Percentiles rank a stretch among this genome's conserved stretches.
These are phyloP conservation scores for Patiria miniata DNA, from an alignment of 35 echinoderm and acorn worm species.

Conservation along the genomic window DNA sequence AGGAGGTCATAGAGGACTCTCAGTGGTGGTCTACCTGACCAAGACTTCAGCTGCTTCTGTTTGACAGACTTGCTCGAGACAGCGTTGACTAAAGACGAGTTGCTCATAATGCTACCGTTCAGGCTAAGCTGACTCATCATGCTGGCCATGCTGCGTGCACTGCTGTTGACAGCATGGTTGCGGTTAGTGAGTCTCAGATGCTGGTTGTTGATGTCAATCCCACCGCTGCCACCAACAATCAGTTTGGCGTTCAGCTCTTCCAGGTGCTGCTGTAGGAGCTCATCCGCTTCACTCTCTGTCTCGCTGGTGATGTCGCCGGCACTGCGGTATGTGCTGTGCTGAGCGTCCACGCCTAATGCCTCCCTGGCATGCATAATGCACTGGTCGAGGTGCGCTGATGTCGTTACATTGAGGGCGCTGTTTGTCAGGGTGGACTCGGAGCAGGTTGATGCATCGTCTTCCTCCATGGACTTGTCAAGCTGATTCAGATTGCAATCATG, in stretches of 20 bases:
- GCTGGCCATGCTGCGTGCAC: constrained; percentile 71
- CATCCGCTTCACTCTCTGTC: constrained; percentile 95
- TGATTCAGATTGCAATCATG: constrained; percentile 85
- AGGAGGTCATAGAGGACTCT: constrained; percentile 93
- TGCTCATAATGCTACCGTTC: constrained; percentile 72
- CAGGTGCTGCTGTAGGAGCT: constrained; percentile 87
- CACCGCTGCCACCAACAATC: constrained; percentile 18
- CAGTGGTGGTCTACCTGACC: constrained; percentile 88
- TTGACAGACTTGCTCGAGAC: background rate
- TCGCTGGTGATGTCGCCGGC: constrained; percentile 87
- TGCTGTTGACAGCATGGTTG: constrained; percentile 79
- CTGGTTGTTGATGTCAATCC: constrained; percentile 9
- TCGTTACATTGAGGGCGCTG: constrained; percentile 61
- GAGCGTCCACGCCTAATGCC: constrained; percentile 78
- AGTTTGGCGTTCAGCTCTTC: constrained; percentile 82
- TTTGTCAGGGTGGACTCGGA: constrained; percentile 57
- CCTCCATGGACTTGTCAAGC: constrained; percentile 58
- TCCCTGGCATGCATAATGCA: constrained; percentile 95
- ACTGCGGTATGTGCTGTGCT: constrained; percentile 37
- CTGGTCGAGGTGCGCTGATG: constrained; percentile 83
- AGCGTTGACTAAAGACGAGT: background rate
- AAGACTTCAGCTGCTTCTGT: constrained; percentile 60
- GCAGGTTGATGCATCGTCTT: constrained; percentile 57
- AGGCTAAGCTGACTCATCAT: constrained; percentile 82
- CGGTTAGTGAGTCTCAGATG: constrained; percentile 40